Percentiles rank a stretch among this genome's conserved stretches.
Conservation (phyloP, 2,797 vertebrate genomes). For the Hybognathus amarus region DNA sequence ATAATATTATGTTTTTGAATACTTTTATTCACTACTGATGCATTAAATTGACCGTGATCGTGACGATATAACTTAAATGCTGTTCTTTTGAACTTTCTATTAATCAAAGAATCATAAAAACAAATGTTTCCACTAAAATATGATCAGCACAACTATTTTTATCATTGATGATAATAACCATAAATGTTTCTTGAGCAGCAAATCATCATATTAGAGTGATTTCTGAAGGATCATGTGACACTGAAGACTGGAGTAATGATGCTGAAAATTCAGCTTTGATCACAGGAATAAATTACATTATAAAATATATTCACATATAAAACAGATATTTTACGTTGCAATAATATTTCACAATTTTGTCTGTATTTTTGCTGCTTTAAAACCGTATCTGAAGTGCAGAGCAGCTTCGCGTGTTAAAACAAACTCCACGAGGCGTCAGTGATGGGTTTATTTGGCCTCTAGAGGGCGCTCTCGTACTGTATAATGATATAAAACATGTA, state of each 20-base stretch:
- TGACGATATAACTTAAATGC: neutral
- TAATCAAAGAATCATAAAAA: neutral
- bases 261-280: neutral
- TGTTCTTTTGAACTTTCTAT: neutral
- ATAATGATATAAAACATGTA: no score
- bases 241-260: neutral
- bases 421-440: no score
- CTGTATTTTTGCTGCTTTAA: no score
- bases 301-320: neutral
- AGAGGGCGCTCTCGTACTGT: no score
- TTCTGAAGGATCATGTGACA: constrained; percentile 4
- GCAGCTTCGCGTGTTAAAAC: no score
- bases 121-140: neutral
- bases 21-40: neutral
- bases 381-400: no score
- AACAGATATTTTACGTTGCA: neutral
- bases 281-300: neutral
- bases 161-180: neutral
- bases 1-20: neutral
- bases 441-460: no score
- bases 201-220: neutral
- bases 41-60: neutral
- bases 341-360: neutral
- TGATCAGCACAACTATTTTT: no score
- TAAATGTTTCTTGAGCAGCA: neutral